phyloP scores from a whole-genome alignment of 2,888 invertebrate species.

The Danaus chrysippus region DNA sequence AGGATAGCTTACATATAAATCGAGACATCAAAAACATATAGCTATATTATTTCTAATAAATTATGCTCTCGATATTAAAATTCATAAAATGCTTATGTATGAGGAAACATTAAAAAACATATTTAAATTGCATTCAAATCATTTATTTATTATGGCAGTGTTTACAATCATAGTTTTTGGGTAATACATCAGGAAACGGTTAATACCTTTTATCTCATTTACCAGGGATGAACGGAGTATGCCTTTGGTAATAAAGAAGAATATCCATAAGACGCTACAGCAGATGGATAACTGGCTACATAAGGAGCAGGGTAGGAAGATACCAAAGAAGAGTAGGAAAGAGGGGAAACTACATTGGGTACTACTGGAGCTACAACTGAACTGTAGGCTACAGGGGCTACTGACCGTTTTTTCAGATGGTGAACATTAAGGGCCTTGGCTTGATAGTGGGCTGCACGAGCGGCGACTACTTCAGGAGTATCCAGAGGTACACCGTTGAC shows the following conservation, averaged over 20 bases:
- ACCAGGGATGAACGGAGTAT: constrained; percentile 59
- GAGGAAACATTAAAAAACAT: constrained; percentile 13
- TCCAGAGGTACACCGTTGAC: constrained; percentile 70
- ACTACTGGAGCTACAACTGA: constrained; percentile 45
- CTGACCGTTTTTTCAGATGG: constrained; percentile 63
- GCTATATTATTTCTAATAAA: too few species aligned
- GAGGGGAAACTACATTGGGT: constrained; percentile 35
- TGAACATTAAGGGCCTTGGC: constrained; percentile 65
- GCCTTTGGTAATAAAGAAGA: constrained; percentile 27
- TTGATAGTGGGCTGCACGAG: constrained; percentile 67
- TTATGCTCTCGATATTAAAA: too few species aligned
- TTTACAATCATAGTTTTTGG: constrained; percentile 25
- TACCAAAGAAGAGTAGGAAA: constrained; percentile 42
- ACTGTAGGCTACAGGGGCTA: constrained; percentile 41
- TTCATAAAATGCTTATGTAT: background rate
- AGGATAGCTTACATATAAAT: too few species aligned
- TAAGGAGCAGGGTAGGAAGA: constrained; percentile 43
- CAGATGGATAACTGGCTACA: constrained; percentile 30
- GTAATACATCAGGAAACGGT: background rate
- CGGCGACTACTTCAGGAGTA: constrained; percentile 72
- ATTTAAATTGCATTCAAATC: constrained; percentile 3
- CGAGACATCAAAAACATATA: too few species aligned
- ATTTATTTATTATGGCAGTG: constrained; percentile 49
- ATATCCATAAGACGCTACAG: constrained; percentile 11
- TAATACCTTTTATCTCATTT: constrained; percentile 27